Percentiles rank a stretch among this genome's conserved stretches.
Evolutionary conservation across 1,140 invertebrate species (phyloP).

Genomic region (Drosophila kikkawai): DNA sequence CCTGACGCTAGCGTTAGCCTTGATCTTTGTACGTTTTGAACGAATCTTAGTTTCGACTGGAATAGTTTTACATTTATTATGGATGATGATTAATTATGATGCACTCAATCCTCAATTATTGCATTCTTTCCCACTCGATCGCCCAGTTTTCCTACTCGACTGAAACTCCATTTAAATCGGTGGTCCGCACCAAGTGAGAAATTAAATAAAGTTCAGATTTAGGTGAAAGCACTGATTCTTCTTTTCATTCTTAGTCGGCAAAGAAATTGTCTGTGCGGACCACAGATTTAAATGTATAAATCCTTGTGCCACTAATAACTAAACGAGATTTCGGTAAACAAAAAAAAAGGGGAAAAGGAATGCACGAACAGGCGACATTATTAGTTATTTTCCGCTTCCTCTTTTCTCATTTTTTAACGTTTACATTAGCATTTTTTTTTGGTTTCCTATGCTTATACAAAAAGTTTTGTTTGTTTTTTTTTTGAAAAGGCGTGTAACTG

Average conservation of each 20-base stretch:
- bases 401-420: constrained; percentile 20
- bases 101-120: constrained; percentile 16
- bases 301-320: constrained; percentile 33
- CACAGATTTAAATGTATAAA: constrained; percentile 2
- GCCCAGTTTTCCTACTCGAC: constrained; percentile 10
- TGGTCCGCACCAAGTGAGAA: neutral
- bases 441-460: constrained; percentile 25
- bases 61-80: constrained; percentile 4
- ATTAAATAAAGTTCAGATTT: neutral
- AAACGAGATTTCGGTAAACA: constrained; percentile 20
- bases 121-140: constrained; percentile 24
- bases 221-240: neutral
- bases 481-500: constrained; percentile 51
- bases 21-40: constrained; percentile 36
- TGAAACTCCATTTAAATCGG: constrained; percentile 5
- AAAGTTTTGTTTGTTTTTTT: constrained; percentile 29
- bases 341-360: neutral
- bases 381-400: constrained; percentile 11
- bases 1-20: constrained; percentile 9
- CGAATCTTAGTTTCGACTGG: constrained; percentile 22
- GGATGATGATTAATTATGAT: constrained; percentile 10
- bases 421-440: constrained; percentile 13
- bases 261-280: neutral
- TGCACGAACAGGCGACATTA: constrained; percentile 35
- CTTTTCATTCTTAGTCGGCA: neutral